These are phyloP conservation scores for Caenorhabditis sp. DNA, from an alignment of 2,888 invertebrate genomes.

Conservation along the genomic window DNA sequence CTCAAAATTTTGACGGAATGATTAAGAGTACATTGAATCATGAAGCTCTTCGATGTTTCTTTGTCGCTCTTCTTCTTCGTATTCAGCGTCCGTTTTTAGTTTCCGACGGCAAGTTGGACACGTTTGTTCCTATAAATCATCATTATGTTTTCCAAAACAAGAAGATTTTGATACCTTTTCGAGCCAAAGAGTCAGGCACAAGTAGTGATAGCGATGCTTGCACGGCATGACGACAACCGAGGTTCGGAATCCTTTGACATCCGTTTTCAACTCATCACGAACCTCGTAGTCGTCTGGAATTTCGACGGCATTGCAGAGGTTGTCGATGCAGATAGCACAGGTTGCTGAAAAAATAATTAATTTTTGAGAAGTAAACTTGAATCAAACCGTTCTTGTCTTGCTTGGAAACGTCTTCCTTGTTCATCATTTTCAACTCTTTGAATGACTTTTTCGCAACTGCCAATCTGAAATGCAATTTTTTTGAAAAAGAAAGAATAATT, in stretches of 20 bases:
- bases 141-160: not conserved
- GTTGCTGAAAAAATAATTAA: constrained; percentile 16
- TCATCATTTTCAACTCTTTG: constrained; percentile 33
- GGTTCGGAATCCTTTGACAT: not conserved
- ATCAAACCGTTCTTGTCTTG: constrained; percentile 13
- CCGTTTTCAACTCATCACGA: constrained; percentile 4
- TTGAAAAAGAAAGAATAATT: too few relatives aligned
- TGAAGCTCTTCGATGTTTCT: constrained; percentile 50
- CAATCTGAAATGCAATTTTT: not conserved
- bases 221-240: constrained; percentile 45
- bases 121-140: not conserved
- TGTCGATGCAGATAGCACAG: constrained; percentile 53
- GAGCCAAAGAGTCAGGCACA: constrained; percentile 53
- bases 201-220: constrained; percentile 48
- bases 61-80: constrained; percentile 35
- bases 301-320: constrained; percentile 14
- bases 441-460: constrained; percentile 1
- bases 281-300: constrained; percentile 15
- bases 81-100: constrained; percentile 41
- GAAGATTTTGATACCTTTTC: constrained; percentile 23
- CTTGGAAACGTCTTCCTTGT: constrained; percentile 3
- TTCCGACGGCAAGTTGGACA: constrained; percentile 57
- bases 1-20: not conserved
- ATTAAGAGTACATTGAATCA: constrained; percentile 54
- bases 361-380: too few relatives aligned